Conservation (phyloP, 2,888 invertebrate genomes). For the Leucophenga maculata region DNA sequence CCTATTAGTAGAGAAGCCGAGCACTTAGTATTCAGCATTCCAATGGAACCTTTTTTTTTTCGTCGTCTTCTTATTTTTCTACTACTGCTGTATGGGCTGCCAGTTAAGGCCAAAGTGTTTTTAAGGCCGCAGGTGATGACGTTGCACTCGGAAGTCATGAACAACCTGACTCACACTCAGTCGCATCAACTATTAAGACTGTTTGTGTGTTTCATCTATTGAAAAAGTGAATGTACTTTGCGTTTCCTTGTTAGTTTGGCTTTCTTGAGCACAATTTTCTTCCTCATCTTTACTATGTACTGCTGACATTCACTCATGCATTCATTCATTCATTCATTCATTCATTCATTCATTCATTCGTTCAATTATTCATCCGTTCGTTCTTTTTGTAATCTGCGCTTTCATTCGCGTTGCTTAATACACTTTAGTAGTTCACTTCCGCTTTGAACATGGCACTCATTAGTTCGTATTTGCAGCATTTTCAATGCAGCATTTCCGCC, state of each 20-base stretch:
- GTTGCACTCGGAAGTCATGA: conserved; percentile 66
- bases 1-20: conserved; percentile 42
- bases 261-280: conserved; percentile 45
- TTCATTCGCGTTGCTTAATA: conserved; percentile 3
- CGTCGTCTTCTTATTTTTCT: too few species aligned
- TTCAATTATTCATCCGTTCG: neutral
- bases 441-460: conserved; percentile 51
- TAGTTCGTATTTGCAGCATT: conserved; percentile 50
- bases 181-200: neutral
- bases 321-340: neutral
- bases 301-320: neutral
- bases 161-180: neutral
- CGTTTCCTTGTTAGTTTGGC: conserved; percentile 63
- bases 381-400: neutral
- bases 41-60: too few species aligned
- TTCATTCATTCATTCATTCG: neutral
- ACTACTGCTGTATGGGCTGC: conserved; percentile 31
- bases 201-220: conserved; percentile 12
- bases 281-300: neutral
- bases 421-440: conserved; percentile 26
- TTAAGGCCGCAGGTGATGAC: conserved; percentile 48
- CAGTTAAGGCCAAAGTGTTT: conserved; percentile 20
- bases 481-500: conserved; percentile 11
- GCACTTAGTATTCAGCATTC: conserved; percentile 27
- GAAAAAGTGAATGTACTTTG: conserved; percentile 66